Conservation (phyloP, 2,888 invertebrate genomes). For the Drosophila birchii region DNA sequence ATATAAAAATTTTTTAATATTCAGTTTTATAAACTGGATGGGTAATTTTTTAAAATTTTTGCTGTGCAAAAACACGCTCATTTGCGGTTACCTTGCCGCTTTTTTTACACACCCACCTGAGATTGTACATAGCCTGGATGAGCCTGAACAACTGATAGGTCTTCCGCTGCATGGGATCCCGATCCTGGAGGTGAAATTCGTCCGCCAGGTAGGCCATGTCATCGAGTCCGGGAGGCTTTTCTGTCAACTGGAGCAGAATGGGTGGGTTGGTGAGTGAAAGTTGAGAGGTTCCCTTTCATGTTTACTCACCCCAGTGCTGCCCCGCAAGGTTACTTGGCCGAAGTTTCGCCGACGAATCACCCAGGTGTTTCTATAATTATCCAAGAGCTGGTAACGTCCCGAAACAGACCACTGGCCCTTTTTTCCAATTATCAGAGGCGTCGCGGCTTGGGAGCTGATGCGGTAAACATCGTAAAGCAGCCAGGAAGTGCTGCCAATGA, state of each 20-base stretch:
- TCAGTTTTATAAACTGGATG: background rate
- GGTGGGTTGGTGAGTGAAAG: background rate
- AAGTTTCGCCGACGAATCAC: constrained; percentile 75
- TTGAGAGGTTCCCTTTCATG: background rate
- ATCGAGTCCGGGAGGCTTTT: constrained; percentile 62
- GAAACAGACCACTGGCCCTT: constrained; percentile 76
- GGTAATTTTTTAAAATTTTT: background rate
- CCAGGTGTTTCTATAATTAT: constrained; percentile 55
- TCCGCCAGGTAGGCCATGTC: constrained; percentile 61
- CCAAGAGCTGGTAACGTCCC: constrained; percentile 57
- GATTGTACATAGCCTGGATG: constrained; percentile 69
- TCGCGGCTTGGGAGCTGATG: constrained; percentile 53
- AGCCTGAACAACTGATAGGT: constrained; percentile 73
- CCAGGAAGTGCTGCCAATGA: constrained; percentile 28
- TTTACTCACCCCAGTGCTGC: constrained; percentile 63
- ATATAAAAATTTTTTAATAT: too few relatives aligned
- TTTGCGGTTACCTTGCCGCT: background rate
- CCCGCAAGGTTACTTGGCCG: constrained; percentile 59
- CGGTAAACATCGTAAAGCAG: constrained; percentile 78
- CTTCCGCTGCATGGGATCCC: constrained; percentile 82
- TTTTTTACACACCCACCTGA: constrained; percentile 59
- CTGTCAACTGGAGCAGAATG: constrained; percentile 52
- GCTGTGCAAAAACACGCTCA: background rate
- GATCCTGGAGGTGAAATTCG: constrained; percentile 58
- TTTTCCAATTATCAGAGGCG: constrained; percentile 53